Evolutionary conservation across 2,888 invertebrate genomes (phyloP), one percentile per base, ranked within the genome.

Genomic region (Bembecia ichneumoniformis): DNA sequence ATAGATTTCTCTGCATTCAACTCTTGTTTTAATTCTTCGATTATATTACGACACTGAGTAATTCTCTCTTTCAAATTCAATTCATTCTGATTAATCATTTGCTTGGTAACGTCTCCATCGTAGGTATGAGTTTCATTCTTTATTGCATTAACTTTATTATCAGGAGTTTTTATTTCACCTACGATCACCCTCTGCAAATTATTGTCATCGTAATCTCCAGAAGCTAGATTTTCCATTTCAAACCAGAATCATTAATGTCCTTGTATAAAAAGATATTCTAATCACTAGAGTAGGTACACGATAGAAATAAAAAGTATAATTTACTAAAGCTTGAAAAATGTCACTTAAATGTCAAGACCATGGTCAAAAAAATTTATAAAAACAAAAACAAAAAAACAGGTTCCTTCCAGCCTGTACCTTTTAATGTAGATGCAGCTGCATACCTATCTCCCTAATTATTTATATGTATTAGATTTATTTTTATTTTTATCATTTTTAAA

Each of bases 11-110:
- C 84, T 63, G 76, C 76, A 48, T 62, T 74, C 0, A 87, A 61
- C 58, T 86, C 82, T 2, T 69, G 51, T 61, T 86, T 86, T 28
- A 86, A 59, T 17, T 82, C 77, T 55, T 82, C 79, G 48, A 86
- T 81, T 48, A 81, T 71, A 52, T 63, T 70, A 56, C 73, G 75
- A 52, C 83, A 87, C 51, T 83, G 78, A 34, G 72, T 66, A 53
- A 84, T 84, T 60, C 84, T 68, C 43, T 76, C 74, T 54, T 80
- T 82, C 47, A 86, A 58, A 59, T 78, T 76, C 7, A 56, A 51
- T 63, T 82, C 82, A 48, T 79, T 74, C 3, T 80, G 71, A 43
- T 79, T 76, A 47, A 74, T 70, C 20, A 55, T 51, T 53, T 74
- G 60, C 13, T 70, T 53, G 34, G 71, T 71, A 4, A 75, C 52